phyloP scores from a whole-genome alignment of 1,140 invertebrate genomes.

The Tetragnatha versicolor region DNA sequence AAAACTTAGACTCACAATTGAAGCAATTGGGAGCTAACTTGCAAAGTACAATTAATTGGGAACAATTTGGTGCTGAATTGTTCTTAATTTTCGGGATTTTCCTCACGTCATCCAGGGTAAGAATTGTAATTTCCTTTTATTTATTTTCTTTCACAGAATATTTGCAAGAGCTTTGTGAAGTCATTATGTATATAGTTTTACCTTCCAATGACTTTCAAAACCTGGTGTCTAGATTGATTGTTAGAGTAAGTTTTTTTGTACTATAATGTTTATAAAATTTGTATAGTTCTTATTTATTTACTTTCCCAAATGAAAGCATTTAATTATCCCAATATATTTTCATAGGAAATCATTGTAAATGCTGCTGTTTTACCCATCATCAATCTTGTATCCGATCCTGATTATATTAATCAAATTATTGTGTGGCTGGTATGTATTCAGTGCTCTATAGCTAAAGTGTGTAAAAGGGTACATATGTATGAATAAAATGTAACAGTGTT shows the following conservation, averaged over 20 bases:
- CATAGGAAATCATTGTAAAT: slow-evolving; percentile 83
- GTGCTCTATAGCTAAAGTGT: too few relatives aligned
- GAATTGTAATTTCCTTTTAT: too few relatives aligned
- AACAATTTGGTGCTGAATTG: too few relatives aligned
- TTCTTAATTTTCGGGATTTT: too few relatives aligned
- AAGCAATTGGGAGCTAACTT: too few relatives aligned
- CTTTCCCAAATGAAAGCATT: neutral
- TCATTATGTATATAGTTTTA: slow-evolving; percentile 82
- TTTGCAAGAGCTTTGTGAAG: slow-evolving; percentile 82
- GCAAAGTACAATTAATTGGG: too few relatives aligned
- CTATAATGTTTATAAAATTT: neutral
- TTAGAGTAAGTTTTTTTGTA: slow-evolving; percentile 61
- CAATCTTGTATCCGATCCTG: slow-evolving; percentile 85
- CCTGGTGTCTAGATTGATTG: slow-evolving; percentile 77
- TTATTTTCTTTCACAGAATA: slow-evolving; percentile 77
- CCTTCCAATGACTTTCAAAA: slow-evolving; percentile 87
- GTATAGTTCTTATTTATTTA: neutral
- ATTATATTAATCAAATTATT: slow-evolving; percentile 92
- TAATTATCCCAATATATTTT: slow-evolving; percentile 55
- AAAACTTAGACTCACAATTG: too few relatives aligned
- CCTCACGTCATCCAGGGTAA: too few relatives aligned
- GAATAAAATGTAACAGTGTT: too few relatives aligned
- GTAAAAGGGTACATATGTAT: too few relatives aligned
- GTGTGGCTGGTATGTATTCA: slow-evolving; percentile 84
- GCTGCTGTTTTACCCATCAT: slow-evolving; percentile 81